Conservation (phyloP, 1,140 invertebrate species). For the Lepidostoma basale region DNA sequence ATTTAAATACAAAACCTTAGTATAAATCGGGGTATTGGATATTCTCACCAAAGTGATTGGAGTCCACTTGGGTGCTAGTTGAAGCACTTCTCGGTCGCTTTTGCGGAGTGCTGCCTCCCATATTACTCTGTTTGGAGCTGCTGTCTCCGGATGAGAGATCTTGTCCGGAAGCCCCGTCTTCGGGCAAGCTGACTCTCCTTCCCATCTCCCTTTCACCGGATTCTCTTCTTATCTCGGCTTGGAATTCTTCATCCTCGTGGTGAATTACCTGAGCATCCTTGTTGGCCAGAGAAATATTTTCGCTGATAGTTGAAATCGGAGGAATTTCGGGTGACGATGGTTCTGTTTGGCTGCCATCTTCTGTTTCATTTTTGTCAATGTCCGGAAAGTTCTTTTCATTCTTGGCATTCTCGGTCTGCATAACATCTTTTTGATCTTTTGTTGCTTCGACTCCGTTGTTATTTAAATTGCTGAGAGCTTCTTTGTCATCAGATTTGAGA, state of each 20-base stretch:
- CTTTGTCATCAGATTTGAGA: slow-evolving; percentile 48
- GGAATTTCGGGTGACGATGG: slow-evolving; percentile 69
- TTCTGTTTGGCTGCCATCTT: slow-evolving; percentile 58
- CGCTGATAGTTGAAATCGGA: slow-evolving; percentile 76
- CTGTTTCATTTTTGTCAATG: slow-evolving; percentile 50
- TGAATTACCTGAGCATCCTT: slow-evolving; percentile 49
- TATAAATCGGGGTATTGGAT: too few species aligned
- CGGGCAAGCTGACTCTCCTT: slow-evolving; percentile 69
- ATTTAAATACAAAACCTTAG: too few species aligned
- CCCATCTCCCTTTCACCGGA: slow-evolving; percentile 56
- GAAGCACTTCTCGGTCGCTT: slow-evolving; percentile 76
- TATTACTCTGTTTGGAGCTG: slow-evolving; percentile 40
- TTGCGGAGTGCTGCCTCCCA: slow-evolving; percentile 58
- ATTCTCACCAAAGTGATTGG: slow-evolving; percentile 77
- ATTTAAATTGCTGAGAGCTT: slow-evolving; percentile 46
- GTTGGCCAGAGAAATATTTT: slow-evolving; percentile 60
- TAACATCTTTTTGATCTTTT: slow-evolving; percentile 36
- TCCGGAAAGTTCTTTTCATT: slow-evolving; percentile 49
- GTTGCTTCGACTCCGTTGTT: slow-evolving; percentile 29
- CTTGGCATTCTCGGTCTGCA: slow-evolving; percentile 53
- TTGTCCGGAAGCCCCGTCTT: slow-evolving; percentile 63
- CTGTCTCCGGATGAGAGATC: slow-evolving; percentile 49
- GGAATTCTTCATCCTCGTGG: slow-evolving; percentile 49
- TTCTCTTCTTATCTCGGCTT: slow-evolving; percentile 50
- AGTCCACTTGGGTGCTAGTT: slow-evolving; percentile 80